Percentiles rank a stretch among this genome's conserved stretches.
phyloP scores from a whole-genome alignment of 2,113 vertebrate genomes.

The Oreochromis niloticus region DNA sequence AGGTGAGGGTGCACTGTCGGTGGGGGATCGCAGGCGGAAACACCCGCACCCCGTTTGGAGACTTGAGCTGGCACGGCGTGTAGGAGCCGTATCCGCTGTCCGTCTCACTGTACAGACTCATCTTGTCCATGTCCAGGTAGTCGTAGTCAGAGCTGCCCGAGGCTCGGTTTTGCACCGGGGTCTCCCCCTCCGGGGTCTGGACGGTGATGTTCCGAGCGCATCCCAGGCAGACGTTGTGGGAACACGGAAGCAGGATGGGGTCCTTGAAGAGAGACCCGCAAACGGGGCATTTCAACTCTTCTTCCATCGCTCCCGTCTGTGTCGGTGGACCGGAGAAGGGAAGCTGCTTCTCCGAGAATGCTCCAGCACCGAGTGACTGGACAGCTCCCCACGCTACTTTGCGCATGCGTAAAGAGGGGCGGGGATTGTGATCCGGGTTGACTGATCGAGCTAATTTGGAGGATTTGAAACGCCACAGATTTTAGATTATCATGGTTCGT shows the following conservation, averaged over 20 bases:
- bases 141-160: conserved; percentile 78
- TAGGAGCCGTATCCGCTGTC: conserved; percentile 97
- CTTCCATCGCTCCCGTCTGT: conserved; percentile 79
- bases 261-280: conserved; percentile 91
- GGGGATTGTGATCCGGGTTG: conserved; percentile 9
- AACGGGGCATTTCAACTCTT: conserved; percentile 95
- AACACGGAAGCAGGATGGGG: conserved; percentile 87
- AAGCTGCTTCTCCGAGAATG: conserved; percentile 28
- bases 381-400: conserved; percentile 64
- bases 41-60: conserved; percentile 89
- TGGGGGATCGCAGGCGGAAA: conserved; percentile 75
- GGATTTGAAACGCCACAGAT: not conserved
- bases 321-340: not conserved
- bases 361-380: conserved; percentile 64
- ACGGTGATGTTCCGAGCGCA: conserved; percentile 92
- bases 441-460: conserved; percentile 1
- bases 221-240: conserved; percentile 90
- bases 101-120: conserved; percentile 93
- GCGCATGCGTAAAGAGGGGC: conserved; percentile 50
- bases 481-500: not conserved
- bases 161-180: conserved; percentile 73
- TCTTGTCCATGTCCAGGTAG: conserved; percentile 85
- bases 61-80: conserved; percentile 87
- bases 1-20: conserved; percentile 86
- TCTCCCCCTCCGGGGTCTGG: conserved; percentile 89